Evolutionary conservation across 1,140 invertebrate species (phyloP).

Genomic region (Bombus haemorrhoidalis): DNA sequence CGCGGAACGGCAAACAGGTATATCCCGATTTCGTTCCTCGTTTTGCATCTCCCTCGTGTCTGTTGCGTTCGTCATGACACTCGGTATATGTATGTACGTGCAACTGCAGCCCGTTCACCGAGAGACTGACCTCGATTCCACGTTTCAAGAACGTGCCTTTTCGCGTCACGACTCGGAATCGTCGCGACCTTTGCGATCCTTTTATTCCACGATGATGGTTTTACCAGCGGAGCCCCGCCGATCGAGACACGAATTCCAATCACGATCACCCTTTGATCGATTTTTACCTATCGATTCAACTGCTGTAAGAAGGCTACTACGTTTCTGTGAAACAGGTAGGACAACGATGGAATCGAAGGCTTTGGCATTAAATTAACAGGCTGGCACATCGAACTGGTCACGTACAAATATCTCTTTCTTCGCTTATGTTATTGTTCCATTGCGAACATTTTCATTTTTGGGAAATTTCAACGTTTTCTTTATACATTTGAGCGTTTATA

Average conservation of each 20-base stretch:
- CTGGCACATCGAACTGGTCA: too few species aligned
- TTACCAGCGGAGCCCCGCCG: neutral
- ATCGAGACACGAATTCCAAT: conserved; percentile 23
- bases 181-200: conserved; percentile 49
- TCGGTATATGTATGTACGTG: neutral
- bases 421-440: fast-evolving
- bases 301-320: too few species aligned
- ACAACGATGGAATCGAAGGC: neutral
- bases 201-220: conserved; percentile 26
- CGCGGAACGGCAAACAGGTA: conserved; percentile 1
- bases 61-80: neutral
- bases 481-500: too few species aligned
- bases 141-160: conserved; percentile 61
- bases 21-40: conserved; percentile 30
- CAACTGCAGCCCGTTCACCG: conserved; percentile 45
- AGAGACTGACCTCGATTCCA: conserved; percentile 63
- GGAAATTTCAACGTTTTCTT: neutral
- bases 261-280: neutral
- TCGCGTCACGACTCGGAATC: conserved; percentile 51
- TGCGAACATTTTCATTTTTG: neutral
- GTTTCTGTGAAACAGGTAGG: too few species aligned
- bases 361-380: neutral
- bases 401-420: too few species aligned
- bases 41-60: neutral
- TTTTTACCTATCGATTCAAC: neutral